A percentile compares a stretch with the other conserved stretches of the same genome.
These are phyloP conservation scores for Kryptolebias marmoratus DNA, from an alignment of 2,113 vertebrate species.

Conservation along the genomic window DNA sequence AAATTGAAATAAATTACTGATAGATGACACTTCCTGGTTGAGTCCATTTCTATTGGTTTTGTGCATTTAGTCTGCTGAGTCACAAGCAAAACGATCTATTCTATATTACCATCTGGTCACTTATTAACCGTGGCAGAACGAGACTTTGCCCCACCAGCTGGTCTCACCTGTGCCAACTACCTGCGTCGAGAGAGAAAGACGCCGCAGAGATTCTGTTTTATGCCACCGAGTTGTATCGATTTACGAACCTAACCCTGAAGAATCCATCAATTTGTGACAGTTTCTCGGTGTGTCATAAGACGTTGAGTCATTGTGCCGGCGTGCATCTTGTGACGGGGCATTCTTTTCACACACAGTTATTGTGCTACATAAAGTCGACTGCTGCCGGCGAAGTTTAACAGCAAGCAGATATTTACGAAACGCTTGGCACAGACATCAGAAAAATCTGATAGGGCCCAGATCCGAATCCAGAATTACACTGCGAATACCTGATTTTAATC, in stretches of 20 bases:
- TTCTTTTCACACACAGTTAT: conserved; percentile 37
- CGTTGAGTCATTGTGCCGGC: conserved; percentile 40
- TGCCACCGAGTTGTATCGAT: not conserved
- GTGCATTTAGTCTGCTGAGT: conserved; percentile 10
- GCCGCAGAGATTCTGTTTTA: not conserved
- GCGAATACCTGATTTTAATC: no score
- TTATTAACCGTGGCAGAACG: conserved; percentile 48
- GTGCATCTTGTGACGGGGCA: conserved; percentile 41
- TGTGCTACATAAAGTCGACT: not conserved
- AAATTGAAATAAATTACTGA: not conserved
- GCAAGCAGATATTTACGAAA: no score
- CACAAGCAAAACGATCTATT: conserved; percentile 3
- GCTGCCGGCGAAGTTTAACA: conserved; percentile 2
- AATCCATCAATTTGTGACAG: not conserved
- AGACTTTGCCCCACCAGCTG: conserved; percentile 51
- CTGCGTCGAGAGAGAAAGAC: not conserved
- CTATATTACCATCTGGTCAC: conserved; percentile 32
- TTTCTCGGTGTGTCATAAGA: conserved; percentile 17
- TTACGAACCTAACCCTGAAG: not conserved
- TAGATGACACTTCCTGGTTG: no score
- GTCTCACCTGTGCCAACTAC: not conserved
- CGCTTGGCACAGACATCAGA: not conserved
- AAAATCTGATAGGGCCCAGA: not conserved
- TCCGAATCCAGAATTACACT: not conserved
- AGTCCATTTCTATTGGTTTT: no score